These are phyloP conservation scores for Hyppa rectilinea DNA, from an alignment of 2,888 invertebrate genomes.

Conservation along the genomic window DNA sequence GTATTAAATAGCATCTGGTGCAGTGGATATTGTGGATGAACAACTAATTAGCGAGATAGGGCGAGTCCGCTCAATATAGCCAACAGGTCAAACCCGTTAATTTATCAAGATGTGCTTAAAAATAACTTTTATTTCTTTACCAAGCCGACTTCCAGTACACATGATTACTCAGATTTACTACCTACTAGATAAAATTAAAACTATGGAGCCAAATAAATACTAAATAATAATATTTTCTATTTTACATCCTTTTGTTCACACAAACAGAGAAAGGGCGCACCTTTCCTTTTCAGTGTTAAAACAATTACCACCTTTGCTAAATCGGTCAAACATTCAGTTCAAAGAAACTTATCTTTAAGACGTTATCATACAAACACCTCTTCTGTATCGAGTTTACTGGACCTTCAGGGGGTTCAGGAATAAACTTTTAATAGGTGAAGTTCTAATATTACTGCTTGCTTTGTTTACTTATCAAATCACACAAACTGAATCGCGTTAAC, in stretches of 20 bases:
- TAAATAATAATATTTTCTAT: background rate
- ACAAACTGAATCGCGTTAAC: background rate
- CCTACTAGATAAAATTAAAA: background rate
- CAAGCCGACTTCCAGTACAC: background rate
- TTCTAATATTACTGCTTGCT: background rate
- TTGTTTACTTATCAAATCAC: background rate
- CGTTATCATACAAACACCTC: too few relatives aligned
- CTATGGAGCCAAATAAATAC: background rate
- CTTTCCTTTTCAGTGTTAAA: constrained; percentile 37
- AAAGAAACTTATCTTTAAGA: background rate
- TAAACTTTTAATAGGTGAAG: background rate
- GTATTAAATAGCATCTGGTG: constrained; percentile 9
- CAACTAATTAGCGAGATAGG: constrained; percentile 35
- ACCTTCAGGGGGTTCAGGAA: background rate
- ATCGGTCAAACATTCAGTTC: background rate
- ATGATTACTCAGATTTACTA: constrained; percentile 6
- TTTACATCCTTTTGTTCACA: background rate
- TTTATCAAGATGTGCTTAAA: constrained; percentile 35
- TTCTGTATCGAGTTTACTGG: background rate
- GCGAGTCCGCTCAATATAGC: constrained; percentile 6
- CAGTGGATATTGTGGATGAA: constrained; percentile 24
- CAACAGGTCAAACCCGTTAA: constrained; percentile 51
- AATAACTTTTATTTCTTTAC: constrained; percentile 29
- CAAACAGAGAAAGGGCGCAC: constrained; percentile 3
- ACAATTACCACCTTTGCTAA: constrained; percentile 18